Evolutionary conservation across 2,888 invertebrate genomes (phyloP).

Genomic region (Ethmia dodecea): DNA sequence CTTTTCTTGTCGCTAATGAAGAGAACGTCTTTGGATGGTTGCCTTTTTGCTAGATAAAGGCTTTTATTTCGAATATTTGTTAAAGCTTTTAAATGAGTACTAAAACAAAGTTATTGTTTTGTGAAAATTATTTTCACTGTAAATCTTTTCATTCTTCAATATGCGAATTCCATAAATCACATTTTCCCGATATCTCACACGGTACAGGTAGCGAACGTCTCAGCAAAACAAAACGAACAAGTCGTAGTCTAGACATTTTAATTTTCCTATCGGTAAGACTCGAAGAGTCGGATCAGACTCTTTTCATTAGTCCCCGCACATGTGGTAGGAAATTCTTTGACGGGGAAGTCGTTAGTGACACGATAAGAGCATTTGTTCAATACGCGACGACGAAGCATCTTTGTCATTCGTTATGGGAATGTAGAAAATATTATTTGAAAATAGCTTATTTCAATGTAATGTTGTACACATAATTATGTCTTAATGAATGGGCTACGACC

Average conservation of each 20-base stretch:
- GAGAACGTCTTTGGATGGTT: constrained; percentile 64
- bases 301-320: constrained; percentile 64
- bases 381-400: constrained; percentile 13
- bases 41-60: constrained; percentile 48
- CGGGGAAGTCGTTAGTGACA: constrained; percentile 59
- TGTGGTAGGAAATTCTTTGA: constrained; percentile 67
- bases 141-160: neutral
- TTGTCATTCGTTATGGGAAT: constrained; percentile 3
- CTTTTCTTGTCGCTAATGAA: constrained; percentile 77
- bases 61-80: constrained; percentile 40
- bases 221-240: constrained; percentile 51
- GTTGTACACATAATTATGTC: too few species aligned
- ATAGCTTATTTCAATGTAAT: too few species aligned
- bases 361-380: constrained; percentile 48
- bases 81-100: too few species aligned
- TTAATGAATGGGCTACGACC: too few species aligned
- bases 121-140: neutral
- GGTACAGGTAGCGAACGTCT: constrained; percentile 25
- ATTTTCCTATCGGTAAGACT: constrained; percentile 69
- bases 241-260: constrained; percentile 72
- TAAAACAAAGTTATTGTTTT: too few species aligned
- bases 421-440: neutral
- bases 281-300: constrained; percentile 53
- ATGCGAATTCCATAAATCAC: constrained; percentile 35
- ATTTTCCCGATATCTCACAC: constrained; percentile 29